These are phyloP conservation scores for Ceratotherium simum DNA, from an alignment of 2,113 vertebrate species.

Conservation along the genomic window DNA sequence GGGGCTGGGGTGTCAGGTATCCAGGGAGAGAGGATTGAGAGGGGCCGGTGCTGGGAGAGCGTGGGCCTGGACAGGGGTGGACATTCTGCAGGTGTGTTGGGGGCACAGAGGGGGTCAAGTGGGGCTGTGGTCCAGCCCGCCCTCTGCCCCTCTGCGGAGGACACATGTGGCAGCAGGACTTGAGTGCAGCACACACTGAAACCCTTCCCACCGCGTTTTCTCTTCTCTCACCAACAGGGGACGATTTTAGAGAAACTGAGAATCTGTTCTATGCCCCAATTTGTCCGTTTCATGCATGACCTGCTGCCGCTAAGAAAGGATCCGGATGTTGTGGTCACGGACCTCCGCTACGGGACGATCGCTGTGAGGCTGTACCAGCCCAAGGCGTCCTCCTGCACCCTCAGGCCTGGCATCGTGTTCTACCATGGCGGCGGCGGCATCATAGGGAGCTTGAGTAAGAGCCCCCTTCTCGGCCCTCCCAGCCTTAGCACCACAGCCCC, in stretches of 20 bases:
- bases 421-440: constrained; percentile 91
- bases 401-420: constrained; percentile 89
- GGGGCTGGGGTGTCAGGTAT: background rate
- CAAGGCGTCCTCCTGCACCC: constrained; percentile 67
- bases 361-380: constrained; percentile 92
- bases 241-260: constrained; percentile 89
- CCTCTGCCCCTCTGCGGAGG: background rate
- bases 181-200: background rate
- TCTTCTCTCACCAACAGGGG: constrained; percentile 85
- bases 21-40: background rate
- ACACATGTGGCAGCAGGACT: accelerated
- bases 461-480: accelerated
- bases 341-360: constrained; percentile 86
- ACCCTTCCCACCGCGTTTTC: background rate
- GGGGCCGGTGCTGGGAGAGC: no score
- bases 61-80: accelerated
- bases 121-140: background rate
- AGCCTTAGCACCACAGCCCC: no score
- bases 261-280: constrained; percentile 87
- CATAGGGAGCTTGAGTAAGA: constrained; percentile 91
- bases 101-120: accelerated
- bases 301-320: constrained; percentile 66
- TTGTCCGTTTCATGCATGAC: constrained; percentile 84
- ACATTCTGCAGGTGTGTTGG: background rate
- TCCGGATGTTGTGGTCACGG: constrained; percentile 85